Percentiles rank a stretch among this genome's conserved stretches.
phyloP scores from a whole-genome alignment of 2,888 invertebrate genomes.

The Abrostola tripartita region DNA sequence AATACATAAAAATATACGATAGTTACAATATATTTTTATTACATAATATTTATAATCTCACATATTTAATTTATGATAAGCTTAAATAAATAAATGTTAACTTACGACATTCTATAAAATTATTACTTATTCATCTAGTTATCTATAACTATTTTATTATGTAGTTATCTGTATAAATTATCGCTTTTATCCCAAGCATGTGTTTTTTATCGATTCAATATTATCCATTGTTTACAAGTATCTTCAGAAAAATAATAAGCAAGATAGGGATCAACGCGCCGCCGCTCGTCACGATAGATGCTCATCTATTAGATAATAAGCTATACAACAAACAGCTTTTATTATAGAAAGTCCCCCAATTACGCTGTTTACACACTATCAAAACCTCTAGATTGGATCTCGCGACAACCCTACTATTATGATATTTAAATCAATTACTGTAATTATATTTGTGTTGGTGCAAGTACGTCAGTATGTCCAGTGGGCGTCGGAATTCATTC shows the following conservation, averaged over 20 bases:
- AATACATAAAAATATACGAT: constrained; percentile 4
- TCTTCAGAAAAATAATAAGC: constrained; percentile 52
- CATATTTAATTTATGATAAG: not conserved
- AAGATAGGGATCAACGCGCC: constrained; percentile 58
- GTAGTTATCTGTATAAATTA: constrained; percentile 31
- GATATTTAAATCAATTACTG: constrained; percentile 86
- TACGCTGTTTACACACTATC: constrained; percentile 79
- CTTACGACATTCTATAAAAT: not conserved
- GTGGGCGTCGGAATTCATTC: constrained; percentile 78
- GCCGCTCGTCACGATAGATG: constrained; percentile 31
- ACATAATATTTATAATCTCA: not conserved
- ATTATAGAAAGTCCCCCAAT: constrained; percentile 56
- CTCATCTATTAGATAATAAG: constrained; percentile 44
- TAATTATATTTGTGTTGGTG: constrained; percentile 79
- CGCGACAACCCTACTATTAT: constrained; percentile 73
- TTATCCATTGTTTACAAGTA: constrained; percentile 54
- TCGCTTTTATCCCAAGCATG: constrained; percentile 35
- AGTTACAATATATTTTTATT: no score
- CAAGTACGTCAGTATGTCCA: constrained; percentile 54
- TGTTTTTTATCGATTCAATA: constrained; percentile 50
- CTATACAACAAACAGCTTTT: constrained; percentile 31
- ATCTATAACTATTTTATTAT: constrained; percentile 7
- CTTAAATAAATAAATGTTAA: not conserved
- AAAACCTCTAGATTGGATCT: constrained; percentile 72
- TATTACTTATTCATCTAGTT: not conserved